A percentile compares a stretch with the other conserved stretches of the same genome.
phyloP scores from a whole-genome alignment of 2,113 vertebrate species.

The Pygoscelis antarcticus region DNA sequence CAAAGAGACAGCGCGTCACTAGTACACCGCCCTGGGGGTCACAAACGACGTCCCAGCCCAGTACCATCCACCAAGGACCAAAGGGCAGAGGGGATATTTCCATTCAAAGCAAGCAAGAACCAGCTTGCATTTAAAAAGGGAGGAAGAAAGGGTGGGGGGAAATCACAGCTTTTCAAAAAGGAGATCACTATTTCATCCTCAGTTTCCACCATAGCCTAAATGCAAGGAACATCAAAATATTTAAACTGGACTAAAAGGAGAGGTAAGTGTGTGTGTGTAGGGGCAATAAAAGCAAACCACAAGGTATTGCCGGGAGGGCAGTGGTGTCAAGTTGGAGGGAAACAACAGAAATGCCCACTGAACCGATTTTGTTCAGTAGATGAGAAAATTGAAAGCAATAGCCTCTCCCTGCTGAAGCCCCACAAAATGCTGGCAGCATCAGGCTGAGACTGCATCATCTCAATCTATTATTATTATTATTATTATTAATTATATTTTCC shows the following conservation, averaged over 20 bases:
- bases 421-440: background rate
- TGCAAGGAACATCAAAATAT: background rate
- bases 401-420: background rate
- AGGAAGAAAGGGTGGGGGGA: background rate
- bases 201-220: background rate
- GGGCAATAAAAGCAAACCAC: background rate
- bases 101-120: slow-evolving; percentile 11
- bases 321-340: background rate
- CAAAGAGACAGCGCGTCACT: background rate
- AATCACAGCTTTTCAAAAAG: slow-evolving; percentile 27
- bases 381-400: background rate
- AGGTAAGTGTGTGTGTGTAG: background rate
- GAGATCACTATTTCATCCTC: background rate
- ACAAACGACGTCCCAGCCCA: background rate
- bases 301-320: background rate
- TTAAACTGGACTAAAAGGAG: background rate
- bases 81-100: background rate
- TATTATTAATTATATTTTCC: background rate
- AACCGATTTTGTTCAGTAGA: background rate
- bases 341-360: background rate
- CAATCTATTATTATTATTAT: background rate
- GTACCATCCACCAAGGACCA: background rate
- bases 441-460: background rate
- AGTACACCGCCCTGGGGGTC: background rate
- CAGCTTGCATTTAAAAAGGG: slow-evolving; percentile 23